Evolutionary conservation across 2,797 vertebrate species (phyloP).

Genomic region (Knipowitschia caucasica): DNA sequence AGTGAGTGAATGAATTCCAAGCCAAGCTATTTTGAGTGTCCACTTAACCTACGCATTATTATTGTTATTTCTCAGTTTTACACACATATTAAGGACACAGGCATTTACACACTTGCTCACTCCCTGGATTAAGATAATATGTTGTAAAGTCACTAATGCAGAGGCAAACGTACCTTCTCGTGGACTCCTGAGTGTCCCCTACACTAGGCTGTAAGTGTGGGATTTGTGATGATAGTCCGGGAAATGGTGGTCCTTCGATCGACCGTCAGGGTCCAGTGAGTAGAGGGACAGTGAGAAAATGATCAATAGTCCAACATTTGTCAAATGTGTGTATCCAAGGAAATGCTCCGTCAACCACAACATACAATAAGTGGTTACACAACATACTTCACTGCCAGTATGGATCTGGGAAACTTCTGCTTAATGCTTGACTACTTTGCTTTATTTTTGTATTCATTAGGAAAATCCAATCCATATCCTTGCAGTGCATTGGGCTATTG

Average conservation of each 20-base stretch:
- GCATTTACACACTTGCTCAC: too few relatives aligned
- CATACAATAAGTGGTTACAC: constrained; percentile 12
- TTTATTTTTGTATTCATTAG: too few relatives aligned
- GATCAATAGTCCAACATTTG: constrained; percentile 55
- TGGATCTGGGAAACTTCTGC: background rate
- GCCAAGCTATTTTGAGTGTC: too few relatives aligned
- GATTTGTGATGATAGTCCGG: constrained; percentile 15
- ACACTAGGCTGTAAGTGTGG: background rate
- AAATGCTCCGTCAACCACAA: constrained; percentile 5
- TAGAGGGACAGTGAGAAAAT: constrained; percentile 11
- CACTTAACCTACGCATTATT: too few relatives aligned
- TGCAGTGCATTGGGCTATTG: too few relatives aligned
- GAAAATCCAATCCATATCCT: too few relatives aligned
- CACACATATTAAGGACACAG: too few relatives aligned
- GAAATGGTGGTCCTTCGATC: background rate
- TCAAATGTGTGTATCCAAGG: constrained; percentile 24
- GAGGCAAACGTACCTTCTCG: background rate
- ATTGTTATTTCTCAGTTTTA: too few relatives aligned
- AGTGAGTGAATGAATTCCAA: too few relatives aligned
- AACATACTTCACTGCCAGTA: background rate
- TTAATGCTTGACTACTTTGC: too few relatives aligned
- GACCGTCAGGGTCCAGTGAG: background rate
- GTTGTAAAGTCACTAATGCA: background rate
- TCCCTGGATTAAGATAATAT: too few relatives aligned
- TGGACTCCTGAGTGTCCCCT: constrained; percentile 2